These are phyloP conservation scores for Tholera decimalis DNA, from an alignment of 2,888 invertebrate genomes.

Conservation along the genomic window DNA sequence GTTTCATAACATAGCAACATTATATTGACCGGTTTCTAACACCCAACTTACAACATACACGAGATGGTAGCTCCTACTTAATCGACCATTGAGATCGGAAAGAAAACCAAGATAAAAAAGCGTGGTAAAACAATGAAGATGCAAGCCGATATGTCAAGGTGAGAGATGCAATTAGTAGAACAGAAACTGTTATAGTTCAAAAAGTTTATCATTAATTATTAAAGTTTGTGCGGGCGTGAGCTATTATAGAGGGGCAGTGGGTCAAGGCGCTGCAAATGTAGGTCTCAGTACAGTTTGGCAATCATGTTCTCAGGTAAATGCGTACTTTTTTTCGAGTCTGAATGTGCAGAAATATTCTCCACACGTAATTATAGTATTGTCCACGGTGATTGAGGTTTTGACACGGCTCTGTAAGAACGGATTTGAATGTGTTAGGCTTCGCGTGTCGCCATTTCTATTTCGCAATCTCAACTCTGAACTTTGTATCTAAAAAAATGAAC, in stretches of 20 bases:
- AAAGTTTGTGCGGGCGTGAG: constrained; percentile 57
- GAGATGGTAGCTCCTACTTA: constrained; percentile 19
- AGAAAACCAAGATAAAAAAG: constrained; percentile 31
- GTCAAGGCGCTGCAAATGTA: constrained; percentile 67
- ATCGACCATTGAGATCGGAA: constrained; percentile 33
- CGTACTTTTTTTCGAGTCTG: constrained; percentile 55
- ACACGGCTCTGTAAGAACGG: constrained; percentile 59
- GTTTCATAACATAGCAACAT: constrained; percentile 49
- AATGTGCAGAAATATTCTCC: constrained; percentile 61
- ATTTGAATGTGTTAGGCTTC: constrained; percentile 51
- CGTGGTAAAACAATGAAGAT: constrained; percentile 58
- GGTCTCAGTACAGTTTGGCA: constrained; percentile 65
- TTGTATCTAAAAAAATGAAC: constrained; percentile 48
- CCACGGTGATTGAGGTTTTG: constrained; percentile 69
- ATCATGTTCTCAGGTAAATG: constrained; percentile 63
- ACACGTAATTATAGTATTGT: constrained; percentile 67
- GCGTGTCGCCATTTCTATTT: constrained; percentile 57
- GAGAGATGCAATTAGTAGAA: constrained; percentile 41
- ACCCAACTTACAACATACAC: constrained; percentile 41
- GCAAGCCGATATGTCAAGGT: constrained; percentile 56
- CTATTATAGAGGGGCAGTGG: constrained; percentile 64
- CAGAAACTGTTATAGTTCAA: constrained; percentile 48
- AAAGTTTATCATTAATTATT: constrained; percentile 60
- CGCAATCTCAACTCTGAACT: constrained; percentile 63
- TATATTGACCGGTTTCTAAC: constrained; percentile 47